These are phyloP conservation scores for Brachionus plicatilis DNA, from an alignment of 1,140 invertebrate genomes.

Conservation along the genomic window DNA sequence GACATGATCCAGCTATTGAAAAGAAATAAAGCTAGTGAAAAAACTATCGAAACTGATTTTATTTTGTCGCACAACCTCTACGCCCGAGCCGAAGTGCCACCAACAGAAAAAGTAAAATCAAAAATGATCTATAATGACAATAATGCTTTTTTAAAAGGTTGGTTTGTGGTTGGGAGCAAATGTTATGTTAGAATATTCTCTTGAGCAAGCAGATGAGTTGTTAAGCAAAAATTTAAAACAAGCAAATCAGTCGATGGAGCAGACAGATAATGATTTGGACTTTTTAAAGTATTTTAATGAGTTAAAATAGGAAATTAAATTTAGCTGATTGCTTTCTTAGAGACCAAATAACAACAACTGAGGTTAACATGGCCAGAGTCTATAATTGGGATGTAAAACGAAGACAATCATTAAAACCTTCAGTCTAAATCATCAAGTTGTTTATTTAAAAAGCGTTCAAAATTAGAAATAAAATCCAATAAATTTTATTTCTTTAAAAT, in stretches of 20 bases:
- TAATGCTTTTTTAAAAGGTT: not conserved
- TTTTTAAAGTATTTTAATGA: slow-evolving; percentile 10
- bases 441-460: not conserved
- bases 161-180: slow-evolving; percentile 40
- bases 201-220: slow-evolving; percentile 40
- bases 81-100: slow-evolving; percentile 5
- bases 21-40: slow-evolving; percentile 18
- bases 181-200: slow-evolving; percentile 39
- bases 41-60: slow-evolving; percentile 35
- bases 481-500: slow-evolving; percentile 4
- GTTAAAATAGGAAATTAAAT: too few relatives aligned
- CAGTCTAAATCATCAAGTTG: not conserved
- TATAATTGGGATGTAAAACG: slow-evolving; percentile 40
- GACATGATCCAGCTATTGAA: slow-evolving; percentile 33
- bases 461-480: not conserved
- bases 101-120: slow-evolving; percentile 5
- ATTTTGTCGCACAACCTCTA: slow-evolving; percentile 10
- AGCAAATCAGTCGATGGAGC: slow-evolving; percentile 23
- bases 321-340: not conserved
- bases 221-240: slow-evolving; percentile 24
- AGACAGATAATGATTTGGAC: slow-evolving; percentile 23
- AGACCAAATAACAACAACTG: slow-evolving; percentile 40
- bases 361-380: slow-evolving; percentile 40
- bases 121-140: not conserved
- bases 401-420: slow-evolving; percentile 30